A percentile compares a stretch with the other conserved stretches of the same genome.
These are phyloP conservation scores for Amblyjoppa proteus DNA, from an alignment of 2,888 invertebrate species.

Conservation along the genomic window DNA sequence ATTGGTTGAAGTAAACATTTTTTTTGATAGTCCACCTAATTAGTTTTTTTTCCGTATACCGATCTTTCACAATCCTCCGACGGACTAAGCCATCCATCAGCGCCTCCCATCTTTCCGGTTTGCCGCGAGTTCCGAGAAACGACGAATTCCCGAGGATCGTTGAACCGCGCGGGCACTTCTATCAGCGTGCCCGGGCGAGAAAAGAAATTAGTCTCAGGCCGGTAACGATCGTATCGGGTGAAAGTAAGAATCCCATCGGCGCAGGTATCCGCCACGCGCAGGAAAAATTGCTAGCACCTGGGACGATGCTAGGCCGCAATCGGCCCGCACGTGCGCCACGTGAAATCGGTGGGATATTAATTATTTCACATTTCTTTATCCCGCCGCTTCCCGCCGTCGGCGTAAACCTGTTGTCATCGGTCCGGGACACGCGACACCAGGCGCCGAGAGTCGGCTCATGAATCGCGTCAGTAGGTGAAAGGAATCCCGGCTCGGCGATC, in stretches of 20 bases:
- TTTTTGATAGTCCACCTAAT: too few species aligned
- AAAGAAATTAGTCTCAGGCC: slow-evolving; percentile 20
- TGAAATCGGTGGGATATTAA: slow-evolving; percentile 33
- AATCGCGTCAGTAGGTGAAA: neutral
- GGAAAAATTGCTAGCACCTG: slow-evolving; percentile 14
- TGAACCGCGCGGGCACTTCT: slow-evolving; percentile 24
- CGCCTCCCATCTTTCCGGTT: too few species aligned
- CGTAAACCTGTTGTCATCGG: neutral
- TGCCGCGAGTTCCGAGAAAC: neutral
- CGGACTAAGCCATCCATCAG: too few species aligned
- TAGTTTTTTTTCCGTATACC: too few species aligned
- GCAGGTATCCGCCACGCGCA: slow-evolving; percentile 16
- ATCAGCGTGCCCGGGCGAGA: neutral
- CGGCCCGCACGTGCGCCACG: neutral
- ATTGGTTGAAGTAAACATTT: too few species aligned
- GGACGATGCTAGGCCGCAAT: slow-evolving; percentile 32
- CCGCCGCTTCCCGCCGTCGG: neutral
- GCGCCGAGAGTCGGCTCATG: neutral
- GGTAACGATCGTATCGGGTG: slow-evolving; percentile 58
- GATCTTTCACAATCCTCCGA: too few species aligned
- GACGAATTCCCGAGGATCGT: slow-evolving; percentile 39
- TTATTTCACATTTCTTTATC: neutral
- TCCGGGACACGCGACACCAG: neutral
- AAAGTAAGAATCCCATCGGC: slow-evolving; percentile 60
- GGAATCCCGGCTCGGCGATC: neutral